Conservation (phyloP, 2,113 vertebrate species). For the Plectropomus leopardus region DNA sequence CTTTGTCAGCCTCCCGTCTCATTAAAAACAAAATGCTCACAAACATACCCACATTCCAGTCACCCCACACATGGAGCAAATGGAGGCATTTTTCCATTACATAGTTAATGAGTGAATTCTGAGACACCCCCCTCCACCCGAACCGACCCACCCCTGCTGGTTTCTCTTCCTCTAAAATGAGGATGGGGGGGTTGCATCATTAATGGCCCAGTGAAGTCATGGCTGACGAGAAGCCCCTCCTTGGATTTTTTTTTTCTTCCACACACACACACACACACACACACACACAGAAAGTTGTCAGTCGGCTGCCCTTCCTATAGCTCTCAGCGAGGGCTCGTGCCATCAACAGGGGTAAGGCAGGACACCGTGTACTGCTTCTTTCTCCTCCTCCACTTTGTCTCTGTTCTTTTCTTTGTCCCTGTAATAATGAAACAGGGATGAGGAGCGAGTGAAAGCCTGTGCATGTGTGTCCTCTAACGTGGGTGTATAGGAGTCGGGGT, state of each 20-base stretch:
- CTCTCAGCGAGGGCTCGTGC: slow-evolving; percentile 40
- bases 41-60: slow-evolving; percentile 75
- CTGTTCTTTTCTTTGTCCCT: slow-evolving; percentile 57
- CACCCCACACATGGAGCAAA: slow-evolving; percentile 75
- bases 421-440: slow-evolving; percentile 45
- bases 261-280: slow-evolving; percentile 26
- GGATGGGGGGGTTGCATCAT: slow-evolving; percentile 72
- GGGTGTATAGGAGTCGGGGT: slow-evolving; percentile 69
- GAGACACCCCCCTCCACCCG: slow-evolving; percentile 28
- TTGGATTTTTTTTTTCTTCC: slow-evolving; percentile 13
- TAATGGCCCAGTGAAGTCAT: slow-evolving; percentile 79
- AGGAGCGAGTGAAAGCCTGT: slow-evolving; percentile 47
- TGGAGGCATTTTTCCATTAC: slow-evolving; percentile 85
- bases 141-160: slow-evolving; percentile 77
- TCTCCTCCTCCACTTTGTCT: slow-evolving; percentile 35
- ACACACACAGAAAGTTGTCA: slow-evolving; percentile 47
- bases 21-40: slow-evolving; percentile 73
- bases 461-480: slow-evolving; percentile 46
- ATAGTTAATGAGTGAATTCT: slow-evolving; percentile 83
- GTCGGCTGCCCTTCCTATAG: slow-evolving; percentile 59
- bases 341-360: slow-evolving; percentile 46
- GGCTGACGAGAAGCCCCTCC: slow-evolving; percentile 72
- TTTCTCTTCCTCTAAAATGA: slow-evolving; percentile 81
- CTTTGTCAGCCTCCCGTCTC: slow-evolving; percentile 67
- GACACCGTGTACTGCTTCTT: slow-evolving; percentile 43